Evolutionary conservation across 1,140 invertebrate species (phyloP).

Genomic region (Macrosteles quadrilineatus): DNA sequence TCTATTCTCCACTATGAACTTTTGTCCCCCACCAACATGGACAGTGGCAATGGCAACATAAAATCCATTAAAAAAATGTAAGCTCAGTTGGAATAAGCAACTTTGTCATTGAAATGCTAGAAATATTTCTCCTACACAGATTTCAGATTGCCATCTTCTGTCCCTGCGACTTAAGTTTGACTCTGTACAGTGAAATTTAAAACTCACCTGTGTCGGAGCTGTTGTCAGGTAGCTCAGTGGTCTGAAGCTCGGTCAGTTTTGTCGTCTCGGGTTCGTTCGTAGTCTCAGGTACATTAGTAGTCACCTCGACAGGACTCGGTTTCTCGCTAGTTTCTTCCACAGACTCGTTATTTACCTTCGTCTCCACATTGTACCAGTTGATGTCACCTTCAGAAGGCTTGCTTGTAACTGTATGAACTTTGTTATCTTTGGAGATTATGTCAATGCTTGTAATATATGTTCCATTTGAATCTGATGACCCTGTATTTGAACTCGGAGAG

Average conservation of each 20-base stretch:
- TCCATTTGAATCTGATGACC: background rate
- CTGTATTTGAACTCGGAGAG: background rate
- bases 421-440: constrained; percentile 9
- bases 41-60: no score
- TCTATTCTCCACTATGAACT: no score
- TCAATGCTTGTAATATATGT: constrained; percentile 11
- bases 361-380: constrained; percentile 4
- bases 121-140: no score
- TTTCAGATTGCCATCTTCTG: no score
- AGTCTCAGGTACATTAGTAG: background rate
- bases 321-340: background rate
- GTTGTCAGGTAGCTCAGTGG: background rate
- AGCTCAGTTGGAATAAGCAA: no score
- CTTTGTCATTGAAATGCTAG: no score
- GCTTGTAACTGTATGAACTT: background rate
- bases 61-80: no score
- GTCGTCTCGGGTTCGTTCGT: constrained; percentile 3
- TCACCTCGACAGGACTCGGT: background rate
- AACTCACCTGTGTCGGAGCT: no score
- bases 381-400: background rate
- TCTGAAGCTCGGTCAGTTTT: background rate
- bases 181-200: no score
- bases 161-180: no score
- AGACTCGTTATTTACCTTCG: background rate
- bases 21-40: no score